Base-by-base conservation (phyloP, 2,113 vertebrate genomes). In the Nannospalax galili region DNA sequence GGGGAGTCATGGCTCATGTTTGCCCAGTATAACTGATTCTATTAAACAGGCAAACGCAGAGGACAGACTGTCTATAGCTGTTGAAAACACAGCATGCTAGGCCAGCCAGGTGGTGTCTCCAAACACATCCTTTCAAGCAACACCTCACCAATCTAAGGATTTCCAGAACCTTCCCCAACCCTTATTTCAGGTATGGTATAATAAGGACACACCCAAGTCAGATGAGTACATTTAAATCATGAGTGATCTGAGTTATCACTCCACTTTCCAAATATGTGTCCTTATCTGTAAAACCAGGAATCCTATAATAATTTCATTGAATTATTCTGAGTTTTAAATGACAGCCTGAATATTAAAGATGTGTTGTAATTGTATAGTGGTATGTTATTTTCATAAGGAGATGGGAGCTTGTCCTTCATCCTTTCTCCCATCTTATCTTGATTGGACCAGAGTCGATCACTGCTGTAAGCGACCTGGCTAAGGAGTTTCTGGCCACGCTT, bases 1-100 rank as follows among this genome's bases (percentile, higher is more conserved):
- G 60, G 35, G 78, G 26, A 70, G 84, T 62, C 67, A 17, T n/a
- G 19, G 92, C 37, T 72, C 0, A 2, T 92, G 85, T 96, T 95
- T 96, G 93, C 67, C 89, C 81, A 74, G 28, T 56, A 19, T 28
- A 8, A 87, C 67, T 64, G 37, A 74, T 90, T 87, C 78, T 90
- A 80, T 94, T 77, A 90, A 85, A 86, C 92, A 85, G 93, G 56
- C 86, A 89, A 92, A 92, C 84, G 85, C 95, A 78, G 78, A 93
- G 92, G 62, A 91, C 81, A 17, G n/a, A 92, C 62, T 3, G 77
- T 91, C 88, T 95, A 72, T 42, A 19, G 52, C 30, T 2, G 1
- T 70, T 77, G 90, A 79, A 82, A 70, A 81, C 62, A 73, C 26
- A 78, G 90, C 82, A 62, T 65, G 69, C 73, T 0, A 0, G 30